Evolutionary conservation across 2,113 vertebrate species (phyloP).

Genomic region (Scalopus aquaticus): DNA sequence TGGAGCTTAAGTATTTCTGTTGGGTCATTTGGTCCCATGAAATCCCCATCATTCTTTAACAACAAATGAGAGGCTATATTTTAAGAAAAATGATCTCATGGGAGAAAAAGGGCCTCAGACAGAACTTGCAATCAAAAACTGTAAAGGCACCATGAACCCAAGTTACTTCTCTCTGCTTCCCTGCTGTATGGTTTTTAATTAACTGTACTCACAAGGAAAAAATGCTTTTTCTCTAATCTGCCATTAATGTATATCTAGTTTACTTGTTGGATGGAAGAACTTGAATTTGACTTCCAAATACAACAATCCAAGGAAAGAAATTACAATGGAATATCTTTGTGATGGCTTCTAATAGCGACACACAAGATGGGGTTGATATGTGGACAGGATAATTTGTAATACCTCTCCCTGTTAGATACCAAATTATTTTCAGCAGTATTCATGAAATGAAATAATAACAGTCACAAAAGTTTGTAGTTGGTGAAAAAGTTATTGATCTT

Average conservation of each 20-base stretch:
- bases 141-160: background rate
- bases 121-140: background rate
- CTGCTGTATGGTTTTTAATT: background rate
- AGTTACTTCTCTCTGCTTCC: background rate
- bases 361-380: background rate
- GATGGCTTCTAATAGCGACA: background rate
- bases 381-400: background rate
- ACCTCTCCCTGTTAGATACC: background rate
- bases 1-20: background rate
- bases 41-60: background rate
- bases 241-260: background rate
- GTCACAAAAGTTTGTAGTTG: background rate
- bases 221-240: background rate
- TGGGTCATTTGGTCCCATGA: background rate
- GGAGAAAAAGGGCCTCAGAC: background rate
- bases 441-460: background rate
- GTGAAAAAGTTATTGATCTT: background rate
- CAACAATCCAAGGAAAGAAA: background rate
- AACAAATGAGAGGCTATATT: background rate
- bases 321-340: background rate
- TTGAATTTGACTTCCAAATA: background rate
- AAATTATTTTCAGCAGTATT: background rate
- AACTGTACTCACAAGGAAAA: background rate
- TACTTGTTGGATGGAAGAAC: background rate
- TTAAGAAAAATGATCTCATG: background rate